Evolutionary conservation across 2,797 vertebrate genomes (phyloP).

Genomic region (Anisognathus igniventris): DNA sequence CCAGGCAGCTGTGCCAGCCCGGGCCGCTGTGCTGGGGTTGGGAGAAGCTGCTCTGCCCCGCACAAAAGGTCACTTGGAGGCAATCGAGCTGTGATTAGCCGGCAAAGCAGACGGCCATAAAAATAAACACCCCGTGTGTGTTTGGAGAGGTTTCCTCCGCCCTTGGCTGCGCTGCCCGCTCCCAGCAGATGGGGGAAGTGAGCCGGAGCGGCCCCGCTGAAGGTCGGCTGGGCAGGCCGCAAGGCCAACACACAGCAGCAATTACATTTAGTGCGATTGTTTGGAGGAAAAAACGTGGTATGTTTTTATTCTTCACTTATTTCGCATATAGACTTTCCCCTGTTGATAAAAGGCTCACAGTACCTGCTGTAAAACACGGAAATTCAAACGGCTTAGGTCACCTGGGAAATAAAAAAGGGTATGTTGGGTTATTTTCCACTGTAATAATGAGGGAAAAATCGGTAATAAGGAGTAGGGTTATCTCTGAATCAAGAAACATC

Average conservation of each 20-base stretch:
- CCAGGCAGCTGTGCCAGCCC: background rate
- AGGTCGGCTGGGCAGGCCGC: background rate
- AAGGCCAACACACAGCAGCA: background rate
- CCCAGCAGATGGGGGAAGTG: background rate
- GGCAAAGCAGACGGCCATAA: background rate
- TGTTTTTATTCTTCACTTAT: background rate
- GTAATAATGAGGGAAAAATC: background rate
- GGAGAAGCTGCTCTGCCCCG: background rate
- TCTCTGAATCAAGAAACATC: background rate
- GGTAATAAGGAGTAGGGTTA: background rate
- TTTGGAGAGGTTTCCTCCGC: background rate
- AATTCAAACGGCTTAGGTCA: background rate
- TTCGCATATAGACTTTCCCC: background rate
- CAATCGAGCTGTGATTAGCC: background rate
- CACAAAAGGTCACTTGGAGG: background rate
- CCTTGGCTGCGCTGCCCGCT: background rate
- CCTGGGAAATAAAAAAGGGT: background rate
- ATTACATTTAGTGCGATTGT: background rate
- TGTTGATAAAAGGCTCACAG: background rate
- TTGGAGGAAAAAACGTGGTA: rapidly evolving
- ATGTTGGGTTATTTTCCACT: background rate
- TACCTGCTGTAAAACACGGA: background rate
- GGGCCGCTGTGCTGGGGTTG: background rate
- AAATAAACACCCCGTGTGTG: background rate
- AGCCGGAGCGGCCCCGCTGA: background rate